Evolutionary conservation across 2,888 invertebrate genomes (phyloP).

Genomic region (Erebia ligea): DNA sequence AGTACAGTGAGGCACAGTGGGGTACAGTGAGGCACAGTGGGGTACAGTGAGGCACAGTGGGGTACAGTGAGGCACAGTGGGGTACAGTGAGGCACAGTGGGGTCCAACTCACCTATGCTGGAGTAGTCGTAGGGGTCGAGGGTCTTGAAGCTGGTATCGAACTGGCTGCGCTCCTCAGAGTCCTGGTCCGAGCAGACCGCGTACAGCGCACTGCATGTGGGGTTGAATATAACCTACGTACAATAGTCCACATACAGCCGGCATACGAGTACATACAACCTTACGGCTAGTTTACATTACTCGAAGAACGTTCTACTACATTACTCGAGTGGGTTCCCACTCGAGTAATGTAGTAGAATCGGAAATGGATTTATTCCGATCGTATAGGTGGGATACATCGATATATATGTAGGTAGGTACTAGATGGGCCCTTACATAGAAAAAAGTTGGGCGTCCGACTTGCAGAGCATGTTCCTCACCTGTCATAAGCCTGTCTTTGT

Average conservation of each 20-base stretch:
- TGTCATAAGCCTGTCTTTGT: too few species aligned
- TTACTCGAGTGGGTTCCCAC: too few species aligned
- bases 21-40: not conserved
- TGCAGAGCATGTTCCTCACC: too few species aligned
- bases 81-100: not conserved
- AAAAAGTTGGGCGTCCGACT: too few species aligned
- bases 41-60: not conserved
- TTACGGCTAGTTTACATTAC: not conserved
- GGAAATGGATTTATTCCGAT: too few species aligned
- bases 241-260: constrained; percentile 10
- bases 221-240: constrained; percentile 90
- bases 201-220: constrained; percentile 93
- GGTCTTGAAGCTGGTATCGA: constrained; percentile 96
- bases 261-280: not conserved
- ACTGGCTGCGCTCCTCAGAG: constrained; percentile 88
- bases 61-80: not conserved
- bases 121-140: constrained; percentile 97
- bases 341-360: too few species aligned
- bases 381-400: too few species aligned
- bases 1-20: not conserved
- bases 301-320: too few species aligned
- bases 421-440: too few species aligned
- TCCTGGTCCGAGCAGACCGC: constrained; percentile 92
- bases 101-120: constrained; percentile 89
- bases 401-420: too few species aligned